Conservation (phyloP, 1,140 invertebrate species). For the Drosophila kikkawai region DNA sequence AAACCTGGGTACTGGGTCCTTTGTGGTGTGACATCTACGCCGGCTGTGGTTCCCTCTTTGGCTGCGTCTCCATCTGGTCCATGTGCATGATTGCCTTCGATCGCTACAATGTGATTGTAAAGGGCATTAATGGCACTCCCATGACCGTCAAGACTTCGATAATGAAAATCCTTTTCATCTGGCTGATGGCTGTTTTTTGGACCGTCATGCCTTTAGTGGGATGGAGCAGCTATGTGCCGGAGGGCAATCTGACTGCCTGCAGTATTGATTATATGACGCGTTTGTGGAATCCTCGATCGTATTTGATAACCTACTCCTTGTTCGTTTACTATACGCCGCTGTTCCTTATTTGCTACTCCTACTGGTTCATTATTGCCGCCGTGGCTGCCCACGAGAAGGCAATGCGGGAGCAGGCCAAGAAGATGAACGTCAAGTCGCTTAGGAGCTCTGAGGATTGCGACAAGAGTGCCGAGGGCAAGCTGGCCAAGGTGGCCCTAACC, state of each 20-base stretch:
- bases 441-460: constrained; percentile 88
- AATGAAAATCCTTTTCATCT: constrained; percentile 89
- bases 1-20: constrained; percentile 94
- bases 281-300: constrained; percentile 88
- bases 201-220: constrained; percentile 89
- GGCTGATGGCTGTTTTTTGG: constrained; percentile 89
- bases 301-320: constrained; percentile 89
- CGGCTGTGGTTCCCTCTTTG: constrained; percentile 92
- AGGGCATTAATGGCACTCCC: constrained; percentile 89
- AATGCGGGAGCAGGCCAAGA: constrained; percentile 93
- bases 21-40: constrained; percentile 93
- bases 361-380: constrained; percentile 91
- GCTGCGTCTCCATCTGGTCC: constrained; percentile 93
- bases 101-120: constrained; percentile 95
- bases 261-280: constrained; percentile 92
- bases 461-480: constrained; percentile 90
- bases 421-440: constrained; percentile 93
- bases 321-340: constrained; percentile 91
- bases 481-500: constrained; percentile 92
- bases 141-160: constrained; percentile 89
- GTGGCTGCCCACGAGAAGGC: constrained; percentile 92
- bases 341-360: constrained; percentile 90
- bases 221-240: constrained; percentile 92
- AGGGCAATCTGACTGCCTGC: constrained; percentile 94
- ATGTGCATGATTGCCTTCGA: constrained; percentile 94